Evolutionary conservation across 2,113 vertebrate species (phyloP), one percentile per base, ranked within the genome.

Genomic region (Prunella himalayana): DNA sequence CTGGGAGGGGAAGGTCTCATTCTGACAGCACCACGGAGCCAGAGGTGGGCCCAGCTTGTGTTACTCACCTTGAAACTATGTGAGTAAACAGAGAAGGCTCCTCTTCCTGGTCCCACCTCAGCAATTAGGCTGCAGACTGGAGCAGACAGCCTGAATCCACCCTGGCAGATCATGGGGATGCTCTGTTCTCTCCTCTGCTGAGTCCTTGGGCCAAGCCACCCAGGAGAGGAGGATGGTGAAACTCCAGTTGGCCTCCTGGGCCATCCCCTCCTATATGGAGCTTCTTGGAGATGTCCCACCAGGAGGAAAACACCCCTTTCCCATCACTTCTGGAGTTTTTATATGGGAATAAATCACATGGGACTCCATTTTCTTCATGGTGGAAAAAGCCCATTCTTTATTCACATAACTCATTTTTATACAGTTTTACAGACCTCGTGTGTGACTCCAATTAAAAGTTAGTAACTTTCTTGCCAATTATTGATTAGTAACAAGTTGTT

Each of bases 11-110:
- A 87, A 63, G 63, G 39, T 71, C 66, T 56, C 3, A 0, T 35
- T 30, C 33, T 35, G 51, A 39, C 23, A 79, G 80, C 72, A 47
- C 77, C 81, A 10, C 0, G 4, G 20, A 89, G 78, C 35, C 35
- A 15, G 53, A 54, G 63, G 44, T 49, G 27, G 80, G 69, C 57
- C 57, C 6, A 1, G 5, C 10, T 2, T 4, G 10, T 3, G 30
- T 92, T 95, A 95, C 85, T 94, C 92, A 93, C 83, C 82, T 47
- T 56, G 31, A 81, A 97, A 88, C 49, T 90, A 88, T 92, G 90
- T 30, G 86, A 77, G 86, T 76, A 92, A 96, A 80, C 82, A 96
- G 50, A 82, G 70, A 66, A 77, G 75, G 53, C 82, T 92, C 50
- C 79, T 82, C 86, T 95, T 92, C 82, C 88, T 27, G 33, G 21